These are phyloP conservation scores for Valencia hispanica DNA, from an alignment of 2,797 vertebrate species.

Conservation along the genomic window DNA sequence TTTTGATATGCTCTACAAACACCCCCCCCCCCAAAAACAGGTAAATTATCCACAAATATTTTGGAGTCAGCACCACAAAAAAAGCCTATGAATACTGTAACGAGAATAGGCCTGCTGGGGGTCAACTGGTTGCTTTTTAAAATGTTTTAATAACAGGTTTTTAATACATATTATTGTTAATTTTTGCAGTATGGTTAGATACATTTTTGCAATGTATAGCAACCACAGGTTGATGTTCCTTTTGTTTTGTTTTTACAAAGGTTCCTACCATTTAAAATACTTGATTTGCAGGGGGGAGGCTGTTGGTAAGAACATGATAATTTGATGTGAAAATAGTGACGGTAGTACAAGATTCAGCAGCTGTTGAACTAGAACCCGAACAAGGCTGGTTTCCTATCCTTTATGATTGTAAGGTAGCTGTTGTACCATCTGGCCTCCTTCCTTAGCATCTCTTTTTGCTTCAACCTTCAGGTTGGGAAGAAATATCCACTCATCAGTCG, in stretches of 20 bases:
- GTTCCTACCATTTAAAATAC: not conserved
- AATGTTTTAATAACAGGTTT: too few relatives aligned
- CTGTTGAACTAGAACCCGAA: not conserved
- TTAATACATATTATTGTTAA: too few relatives aligned
- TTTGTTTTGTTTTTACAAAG: not conserved
- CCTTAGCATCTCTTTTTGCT: constrained; percentile 46
- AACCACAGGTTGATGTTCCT: too few relatives aligned
- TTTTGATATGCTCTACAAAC: too few relatives aligned
- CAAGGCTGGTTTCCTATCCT: constrained; percentile 9
- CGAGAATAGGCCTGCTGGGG: too few relatives aligned
- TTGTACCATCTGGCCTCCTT: constrained; percentile 22
- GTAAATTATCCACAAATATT: too few relatives aligned
- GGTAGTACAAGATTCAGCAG: not conserved
- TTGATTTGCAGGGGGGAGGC: not conserved
- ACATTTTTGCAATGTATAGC: too few relatives aligned
- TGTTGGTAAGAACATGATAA: not conserved
- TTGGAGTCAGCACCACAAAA: too few relatives aligned
- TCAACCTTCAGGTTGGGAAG: constrained; percentile 38
- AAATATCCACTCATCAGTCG: constrained; percentile 53
- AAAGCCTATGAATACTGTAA: too few relatives aligned
- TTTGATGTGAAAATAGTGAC: not conserved
- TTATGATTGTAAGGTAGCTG: constrained; percentile 8
- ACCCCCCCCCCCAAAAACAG: too few relatives aligned
- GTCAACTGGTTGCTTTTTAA: too few relatives aligned
- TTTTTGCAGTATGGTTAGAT: too few relatives aligned